A percentile compares a stretch with the other conserved stretches of the same genome.
Evolutionary conservation across 2,113 vertebrate species (phyloP).

Genomic region (Hemibagrus wyckioides): DNA sequence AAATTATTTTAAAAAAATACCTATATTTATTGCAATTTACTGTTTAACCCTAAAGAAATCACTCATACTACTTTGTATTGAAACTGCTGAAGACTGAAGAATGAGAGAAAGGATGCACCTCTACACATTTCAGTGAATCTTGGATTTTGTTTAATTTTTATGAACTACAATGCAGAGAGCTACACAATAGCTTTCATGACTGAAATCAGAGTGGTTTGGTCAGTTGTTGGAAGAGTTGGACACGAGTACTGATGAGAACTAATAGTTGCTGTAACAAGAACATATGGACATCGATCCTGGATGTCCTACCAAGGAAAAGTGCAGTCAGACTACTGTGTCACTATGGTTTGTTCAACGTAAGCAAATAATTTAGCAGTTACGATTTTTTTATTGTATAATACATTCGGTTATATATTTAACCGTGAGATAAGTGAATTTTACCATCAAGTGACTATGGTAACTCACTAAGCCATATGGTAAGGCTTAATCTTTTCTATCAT

Average conservation of each 20-base stretch:
- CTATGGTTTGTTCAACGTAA: neutral
- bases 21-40: too few relatives aligned
- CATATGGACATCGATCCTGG: neutral
- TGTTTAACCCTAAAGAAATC: neutral
- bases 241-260: neutral
- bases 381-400: neutral
- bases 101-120: neutral
- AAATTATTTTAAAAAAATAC: too few relatives aligned
- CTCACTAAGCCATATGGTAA: neutral
- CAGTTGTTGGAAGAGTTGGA: neutral
- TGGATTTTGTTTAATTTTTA: neutral
- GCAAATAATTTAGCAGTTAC: neutral
- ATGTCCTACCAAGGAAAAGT: neutral
- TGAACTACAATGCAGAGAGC: neutral
- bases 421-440: neutral
- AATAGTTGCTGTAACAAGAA: neutral
- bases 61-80: neutral
- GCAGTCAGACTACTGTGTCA: neutral
- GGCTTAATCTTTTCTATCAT: neutral
- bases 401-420: neutral
- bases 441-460: neutral
- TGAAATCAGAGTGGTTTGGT: neutral
- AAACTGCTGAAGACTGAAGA: neutral
- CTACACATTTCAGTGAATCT: neutral
- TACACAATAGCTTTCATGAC: neutral